Conservation (phyloP, 2,113 vertebrate genomes). For the Morphnarchus princeps region DNA sequence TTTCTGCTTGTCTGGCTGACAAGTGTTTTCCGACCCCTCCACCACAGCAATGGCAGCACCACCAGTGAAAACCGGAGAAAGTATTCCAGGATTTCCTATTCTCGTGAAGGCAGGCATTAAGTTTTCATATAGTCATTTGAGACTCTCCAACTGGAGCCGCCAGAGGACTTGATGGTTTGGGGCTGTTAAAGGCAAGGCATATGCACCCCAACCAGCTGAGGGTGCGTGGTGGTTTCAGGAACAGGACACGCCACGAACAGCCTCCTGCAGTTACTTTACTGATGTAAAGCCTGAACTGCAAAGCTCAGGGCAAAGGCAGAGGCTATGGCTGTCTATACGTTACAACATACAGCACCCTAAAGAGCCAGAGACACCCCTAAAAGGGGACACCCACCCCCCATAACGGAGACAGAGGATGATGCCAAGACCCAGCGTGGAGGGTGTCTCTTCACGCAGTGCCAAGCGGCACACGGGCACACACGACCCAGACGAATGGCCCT, state of each 20-base stretch:
- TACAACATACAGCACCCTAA: neutral
- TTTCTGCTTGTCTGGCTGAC: neutral
- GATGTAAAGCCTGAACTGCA: neutral
- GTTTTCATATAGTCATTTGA: neutral
- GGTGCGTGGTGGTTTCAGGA: neutral
- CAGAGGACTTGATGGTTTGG: neutral
- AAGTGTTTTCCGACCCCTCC: neutral
- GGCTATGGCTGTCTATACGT: neutral
- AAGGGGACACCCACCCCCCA: neutral
- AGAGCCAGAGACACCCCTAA: neutral
- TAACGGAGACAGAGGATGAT: neutral
- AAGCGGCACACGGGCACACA: neutral
- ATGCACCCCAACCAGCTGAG: neutral
- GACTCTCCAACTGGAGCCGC: neutral
- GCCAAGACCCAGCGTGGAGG: neutral
- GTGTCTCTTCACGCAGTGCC: neutral
- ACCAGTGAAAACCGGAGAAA: neutral
- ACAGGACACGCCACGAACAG: neutral
- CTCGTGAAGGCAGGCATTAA: neutral
- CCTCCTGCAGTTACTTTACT: rapidly evolving
- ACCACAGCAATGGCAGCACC: neutral
- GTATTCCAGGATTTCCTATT: neutral
- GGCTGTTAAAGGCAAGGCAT: neutral
- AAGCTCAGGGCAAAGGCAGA: neutral
- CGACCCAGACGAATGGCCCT: neutral